Base-by-base conservation (phyloP, 2,113 vertebrate genomes). In the Seriola quinqueradiata region DNA sequence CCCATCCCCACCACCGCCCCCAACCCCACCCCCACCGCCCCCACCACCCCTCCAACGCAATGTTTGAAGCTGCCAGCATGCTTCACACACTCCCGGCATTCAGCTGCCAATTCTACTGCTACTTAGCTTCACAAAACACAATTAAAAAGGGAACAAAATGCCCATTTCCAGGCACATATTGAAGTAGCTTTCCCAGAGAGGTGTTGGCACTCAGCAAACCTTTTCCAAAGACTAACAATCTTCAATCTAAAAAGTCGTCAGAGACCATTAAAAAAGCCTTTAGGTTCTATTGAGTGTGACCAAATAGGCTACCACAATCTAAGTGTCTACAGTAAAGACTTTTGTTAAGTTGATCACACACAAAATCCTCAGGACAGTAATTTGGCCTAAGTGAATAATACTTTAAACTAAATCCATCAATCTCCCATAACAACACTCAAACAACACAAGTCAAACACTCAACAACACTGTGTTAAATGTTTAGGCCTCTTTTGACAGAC, bases 251-350 rank as follows among this genome's bases (percentile, higher is more conserved):
- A 92, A 84, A 89, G 81, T 89, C 63, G 81, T 91, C 66, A 87
- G 87, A 93, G 90, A 87, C 86, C 81, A 87, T 93, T 94, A 91
- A 92, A 92, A 77, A 85, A 58, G 77, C 81, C 68, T 88, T 93
- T 60, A 90, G 77, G 75, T 89, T 92, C 88, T 92, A 95, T 89
- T 90, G 93, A 92, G 91, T 86, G 86, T 93, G 91, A 93, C 92
- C 85, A 84, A 92, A 86, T 78, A 84, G 75, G 70, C 87, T 64
- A 78, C 72, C 74, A 70, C 74, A 89, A 92, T 87, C 71, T 90
- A 85, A 88, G 75, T 70, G 75, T 86, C 88, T 74, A 52, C 46
- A 72, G 58, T 92, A 86, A 92, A 88, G 79, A 91, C 73, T 77
- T 85, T 78, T 85, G 80, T 80, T 72, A 91, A 85, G 69, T 82